These are phyloP conservation scores for Oscheius sp. DNA, from an alignment of 2,888 invertebrate species.

Conservation along the genomic window DNA sequence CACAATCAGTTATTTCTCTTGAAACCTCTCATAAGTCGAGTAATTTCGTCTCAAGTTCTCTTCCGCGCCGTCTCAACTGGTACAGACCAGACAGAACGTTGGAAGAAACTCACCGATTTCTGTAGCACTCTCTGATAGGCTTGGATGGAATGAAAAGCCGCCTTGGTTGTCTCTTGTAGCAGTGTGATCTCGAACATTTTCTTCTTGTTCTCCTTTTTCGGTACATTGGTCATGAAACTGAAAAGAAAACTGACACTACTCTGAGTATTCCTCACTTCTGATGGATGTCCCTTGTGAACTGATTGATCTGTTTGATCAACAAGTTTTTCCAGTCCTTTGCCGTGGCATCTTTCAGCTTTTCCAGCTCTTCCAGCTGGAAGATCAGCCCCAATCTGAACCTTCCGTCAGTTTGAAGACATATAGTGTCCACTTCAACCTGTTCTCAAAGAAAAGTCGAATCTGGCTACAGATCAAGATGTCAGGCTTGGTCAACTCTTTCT, in stretches of 20 bases:
- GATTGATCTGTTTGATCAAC: constrained; percentile 22
- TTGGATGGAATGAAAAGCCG: constrained; percentile 48
- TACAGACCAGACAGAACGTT: not conserved
- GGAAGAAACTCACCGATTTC: not conserved
- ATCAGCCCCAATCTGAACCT: constrained; percentile 22
- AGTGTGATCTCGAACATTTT: constrained; percentile 50
- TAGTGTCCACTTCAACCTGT: not conserved
- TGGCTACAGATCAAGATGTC: constrained; percentile 28
- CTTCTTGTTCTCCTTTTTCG: constrained; percentile 46
- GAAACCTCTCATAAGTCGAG: too few species aligned
- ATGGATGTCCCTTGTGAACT: constrained; percentile 10
- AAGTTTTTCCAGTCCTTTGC: constrained; percentile 14
- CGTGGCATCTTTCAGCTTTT: constrained; percentile 11
- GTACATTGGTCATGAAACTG: constrained; percentile 41
- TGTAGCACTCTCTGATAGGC: constrained; percentile 40
- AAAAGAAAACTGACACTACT: not conserved
- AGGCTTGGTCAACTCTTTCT: constrained; percentile 11
- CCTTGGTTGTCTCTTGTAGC: constrained; percentile 51
- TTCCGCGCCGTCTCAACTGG: too few species aligned
- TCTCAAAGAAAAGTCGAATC: constrained; percentile 29
- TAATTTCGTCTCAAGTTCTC: too few species aligned
- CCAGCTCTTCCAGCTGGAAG: constrained; percentile 11
- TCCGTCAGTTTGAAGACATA: not conserved
- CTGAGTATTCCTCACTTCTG: constrained; percentile 1
- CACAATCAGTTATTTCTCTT: too few species aligned